Evolutionary conservation across 2,113 vertebrate genomes (phyloP).

Genomic region (Bufo bufo): DNA sequence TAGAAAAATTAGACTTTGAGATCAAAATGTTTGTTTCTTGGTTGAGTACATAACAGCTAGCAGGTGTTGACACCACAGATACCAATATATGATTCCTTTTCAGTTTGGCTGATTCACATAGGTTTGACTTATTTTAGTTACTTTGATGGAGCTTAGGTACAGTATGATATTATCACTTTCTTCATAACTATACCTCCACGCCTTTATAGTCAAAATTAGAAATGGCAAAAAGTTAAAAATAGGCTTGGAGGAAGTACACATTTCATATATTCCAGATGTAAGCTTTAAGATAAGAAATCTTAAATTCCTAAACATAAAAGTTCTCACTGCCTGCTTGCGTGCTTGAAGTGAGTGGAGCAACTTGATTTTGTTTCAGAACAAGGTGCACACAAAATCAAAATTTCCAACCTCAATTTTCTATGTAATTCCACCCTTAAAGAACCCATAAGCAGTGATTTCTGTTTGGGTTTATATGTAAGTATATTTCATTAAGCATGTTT

Average conservation of each 20-base stretch:
- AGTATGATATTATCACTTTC: conserved; percentile 17
- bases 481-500: not conserved
- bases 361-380: conserved; percentile 18
- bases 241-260: conserved; percentile 25
- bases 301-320: conserved; percentile 27
- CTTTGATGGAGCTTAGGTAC: not conserved
- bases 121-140: conserved; percentile 17
- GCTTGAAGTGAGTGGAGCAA: conserved; percentile 1
- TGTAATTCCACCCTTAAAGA: not conserved
- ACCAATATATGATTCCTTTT: not conserved
- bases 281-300: conserved; percentile 49
- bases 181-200: conserved; percentile 29
- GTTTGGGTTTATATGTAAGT: not conserved
- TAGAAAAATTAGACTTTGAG: not conserved
- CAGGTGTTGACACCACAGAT: not conserved
- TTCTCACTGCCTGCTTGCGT: not conserved
- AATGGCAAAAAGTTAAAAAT: conserved; percentile 46
- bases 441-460: not conserved
- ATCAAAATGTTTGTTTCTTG: conserved; percentile 11
- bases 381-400: not conserved
- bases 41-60: conserved; percentile 11
- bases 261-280: conserved; percentile 48
- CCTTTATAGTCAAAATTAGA: conserved; percentile 32
- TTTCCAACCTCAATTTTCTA: conserved; percentile 10
- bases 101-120: conserved; percentile 37